Percentiles rank a stretch among this genome's conserved stretches.
Evolutionary conservation across 2,797 vertebrate genomes (phyloP).

Genomic region (Loriculus beryllinus): DNA sequence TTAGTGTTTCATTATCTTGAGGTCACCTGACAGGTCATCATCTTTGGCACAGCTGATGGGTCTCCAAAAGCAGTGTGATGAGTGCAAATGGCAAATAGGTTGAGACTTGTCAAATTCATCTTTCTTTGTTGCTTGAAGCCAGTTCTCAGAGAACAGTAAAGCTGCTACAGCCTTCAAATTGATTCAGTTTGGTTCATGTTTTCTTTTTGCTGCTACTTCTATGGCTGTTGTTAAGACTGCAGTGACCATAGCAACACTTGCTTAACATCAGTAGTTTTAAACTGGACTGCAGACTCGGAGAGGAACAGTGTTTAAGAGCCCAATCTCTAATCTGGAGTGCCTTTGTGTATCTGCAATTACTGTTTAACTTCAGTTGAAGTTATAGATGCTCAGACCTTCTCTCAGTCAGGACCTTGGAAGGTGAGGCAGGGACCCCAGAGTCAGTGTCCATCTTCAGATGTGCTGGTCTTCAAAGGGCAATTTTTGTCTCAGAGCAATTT

Average conservation of each 20-base stretch:
- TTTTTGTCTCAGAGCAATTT: neutral
- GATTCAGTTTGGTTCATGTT: neutral
- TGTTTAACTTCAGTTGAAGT: neutral
- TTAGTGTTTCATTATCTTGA: neutral
- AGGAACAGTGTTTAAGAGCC: neutral
- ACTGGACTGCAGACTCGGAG: neutral
- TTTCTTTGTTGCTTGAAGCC: neutral
- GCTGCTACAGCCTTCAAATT: neutral
- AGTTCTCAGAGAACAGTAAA: neutral
- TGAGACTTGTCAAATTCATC: neutral
- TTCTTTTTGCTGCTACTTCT: neutral
- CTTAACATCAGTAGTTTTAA: neutral
- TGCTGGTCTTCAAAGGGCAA: neutral
- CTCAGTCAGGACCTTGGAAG: neutral
- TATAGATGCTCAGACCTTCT: neutral
- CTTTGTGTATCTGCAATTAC: neutral
- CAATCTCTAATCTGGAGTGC: neutral
- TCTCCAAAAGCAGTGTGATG: neutral
- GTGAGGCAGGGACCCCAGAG: neutral
- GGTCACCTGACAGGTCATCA: neutral
- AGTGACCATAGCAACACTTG: neutral
- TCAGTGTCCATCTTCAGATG: neutral
- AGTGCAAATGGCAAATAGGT: neutral
- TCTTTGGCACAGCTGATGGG: neutral
- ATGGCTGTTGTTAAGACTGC: neutral